Base-by-base conservation (phyloP, 1,140 invertebrate species). In the Papilio polyxenes region DNA sequence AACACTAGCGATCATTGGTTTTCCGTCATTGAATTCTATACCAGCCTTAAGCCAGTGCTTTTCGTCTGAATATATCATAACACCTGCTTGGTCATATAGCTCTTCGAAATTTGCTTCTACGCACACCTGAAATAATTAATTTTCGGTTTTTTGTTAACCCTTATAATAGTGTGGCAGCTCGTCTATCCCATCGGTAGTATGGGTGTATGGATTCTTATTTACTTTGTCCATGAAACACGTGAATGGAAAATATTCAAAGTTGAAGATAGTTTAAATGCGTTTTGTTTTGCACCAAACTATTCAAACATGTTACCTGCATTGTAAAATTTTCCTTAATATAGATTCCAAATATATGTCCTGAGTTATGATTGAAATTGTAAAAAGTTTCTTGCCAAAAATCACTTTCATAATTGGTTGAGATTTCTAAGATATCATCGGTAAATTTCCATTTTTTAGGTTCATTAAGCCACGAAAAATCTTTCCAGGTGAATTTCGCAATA, bases 321-420 rank as follows among this genome's bases (percentile, higher is more conserved):
- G 85, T 89, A 75, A 93, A 92, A 72, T 93, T 87, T 37, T 89
- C 87, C 56, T 87, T 87, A 13, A 92, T 49, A 20, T 88, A 83
- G 4, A 87, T 69, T 17, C 88, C 89, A 80, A 82, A 93, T 10
- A 91, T 37, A 84, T 93, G 92, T 3, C 91, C 92, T 1, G 87
- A 83, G 40, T 90, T 90, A 72, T 81, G 80, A 62, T 84, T 44
- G 74, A 91, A 92, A 82, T 89, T 87, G 75, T 92, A 92, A 83
- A 85, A 91, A 10, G 92, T 92, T 62, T 84, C 86, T 85, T 90
- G 88, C 91, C 92, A 93, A 82, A 92, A 93, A 86, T 93, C 92
- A 2, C 87, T 89, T 76, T 87, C 86, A 40, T 86, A 82, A 40
- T 89, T 85, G 1, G 89, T 92, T 31, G 65, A 88, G n/a, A 91